These are phyloP conservation scores for Rhagologus leucostigma DNA, from an alignment of 2,113 vertebrate species.

Conservation along the genomic window DNA sequence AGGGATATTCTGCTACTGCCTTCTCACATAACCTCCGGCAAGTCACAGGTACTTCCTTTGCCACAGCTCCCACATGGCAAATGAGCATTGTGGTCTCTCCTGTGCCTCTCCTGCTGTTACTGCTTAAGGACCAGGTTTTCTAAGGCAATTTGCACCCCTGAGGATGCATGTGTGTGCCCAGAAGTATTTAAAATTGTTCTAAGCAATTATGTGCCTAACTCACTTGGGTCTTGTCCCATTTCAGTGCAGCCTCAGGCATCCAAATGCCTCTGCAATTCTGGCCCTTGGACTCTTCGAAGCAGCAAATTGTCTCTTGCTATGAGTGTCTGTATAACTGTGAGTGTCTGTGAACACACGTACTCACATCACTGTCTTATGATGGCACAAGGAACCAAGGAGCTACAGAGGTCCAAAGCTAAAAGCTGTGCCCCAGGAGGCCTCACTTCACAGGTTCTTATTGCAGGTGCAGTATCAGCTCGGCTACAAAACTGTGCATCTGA, in stretches of 20 bases:
- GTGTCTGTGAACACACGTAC: background rate
- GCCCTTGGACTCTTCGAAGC: background rate
- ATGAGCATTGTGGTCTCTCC: background rate
- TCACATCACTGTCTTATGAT: accelerated
- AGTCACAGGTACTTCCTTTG: background rate
- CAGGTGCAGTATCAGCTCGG: background rate
- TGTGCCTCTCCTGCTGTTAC: background rate
- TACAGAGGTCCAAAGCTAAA: background rate
- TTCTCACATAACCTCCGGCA: background rate
- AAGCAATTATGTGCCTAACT: background rate
- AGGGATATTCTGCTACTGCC: background rate
- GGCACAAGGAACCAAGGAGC: background rate
- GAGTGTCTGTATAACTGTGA: background rate
- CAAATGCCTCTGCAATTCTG: background rate
- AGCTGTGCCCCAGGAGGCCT: background rate
- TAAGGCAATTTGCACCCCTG: background rate
- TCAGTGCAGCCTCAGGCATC: background rate
- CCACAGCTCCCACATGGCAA: background rate
- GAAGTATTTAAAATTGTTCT: background rate
- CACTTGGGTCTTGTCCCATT: conserved; percentile 18
- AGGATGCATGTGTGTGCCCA: background rate
- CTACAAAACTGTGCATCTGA: background rate
- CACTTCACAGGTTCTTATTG: background rate
- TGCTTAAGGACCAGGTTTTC: background rate
- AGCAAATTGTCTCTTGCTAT: conserved; percentile 7